Conservation (phyloP, 92 coral and sea anemone genomes). For the Parazoanthus swiftii region DNA sequence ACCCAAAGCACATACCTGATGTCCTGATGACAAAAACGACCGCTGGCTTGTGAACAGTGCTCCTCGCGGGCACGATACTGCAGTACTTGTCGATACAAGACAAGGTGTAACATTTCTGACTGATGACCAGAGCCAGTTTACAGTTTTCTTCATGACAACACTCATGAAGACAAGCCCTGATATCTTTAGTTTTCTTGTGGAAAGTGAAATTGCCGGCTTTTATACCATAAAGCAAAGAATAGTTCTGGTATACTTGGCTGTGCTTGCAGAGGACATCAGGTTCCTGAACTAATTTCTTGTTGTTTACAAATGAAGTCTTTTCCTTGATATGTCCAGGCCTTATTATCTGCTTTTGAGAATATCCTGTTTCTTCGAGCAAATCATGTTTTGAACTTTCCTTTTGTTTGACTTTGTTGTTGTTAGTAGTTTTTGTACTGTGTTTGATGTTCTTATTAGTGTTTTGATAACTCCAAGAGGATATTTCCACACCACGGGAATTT, state of each 20-base stretch:
- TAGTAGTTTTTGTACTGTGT: no score
- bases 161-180: constrained; percentile 54
- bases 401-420: not conserved
- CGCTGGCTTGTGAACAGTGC: constrained; percentile 49
- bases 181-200: constrained; percentile 55
- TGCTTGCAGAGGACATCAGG: constrained; percentile 42
- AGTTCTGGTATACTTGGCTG: constrained; percentile 51
- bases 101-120: constrained; percentile 63
- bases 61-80: constrained; percentile 67
- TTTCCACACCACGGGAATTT: not conserved
- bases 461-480: not conserved
- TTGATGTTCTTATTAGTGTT: not conserved
- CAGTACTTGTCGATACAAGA: constrained; percentile 66
- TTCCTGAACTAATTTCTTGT: not conserved
- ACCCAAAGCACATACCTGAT: constrained; percentile 40
- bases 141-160: constrained; percentile 67
- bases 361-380: not conserved
- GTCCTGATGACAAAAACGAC: constrained; percentile 66
- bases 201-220: constrained; percentile 70
- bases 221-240: constrained; percentile 66
- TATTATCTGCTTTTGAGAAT: not conserved
- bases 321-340: not conserved
- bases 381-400: not conserved
- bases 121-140: constrained; percentile 61
- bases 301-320: not conserved